Percentiles rank a stretch among this genome's conserved stretches.
Conservation (phyloP, 1,140 invertebrate genomes). For the Drosophila fuyamai region DNA sequence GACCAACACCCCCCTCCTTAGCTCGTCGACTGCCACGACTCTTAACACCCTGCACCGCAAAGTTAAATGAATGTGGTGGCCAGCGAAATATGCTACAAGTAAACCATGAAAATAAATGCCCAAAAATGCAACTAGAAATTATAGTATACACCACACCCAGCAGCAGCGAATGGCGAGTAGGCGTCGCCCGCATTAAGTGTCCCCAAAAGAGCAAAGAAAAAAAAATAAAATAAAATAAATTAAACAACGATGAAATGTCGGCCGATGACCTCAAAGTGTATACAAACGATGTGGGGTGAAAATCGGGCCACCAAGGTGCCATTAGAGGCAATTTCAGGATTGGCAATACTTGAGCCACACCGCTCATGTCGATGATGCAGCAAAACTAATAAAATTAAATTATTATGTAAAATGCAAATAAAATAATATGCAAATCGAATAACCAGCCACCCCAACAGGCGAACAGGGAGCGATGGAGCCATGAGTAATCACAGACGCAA, state of each 20-base stretch:
- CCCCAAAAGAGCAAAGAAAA: conserved; percentile 54
- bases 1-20: not conserved
- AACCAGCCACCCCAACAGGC: conserved; percentile 3
- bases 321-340: conserved; percentile 48
- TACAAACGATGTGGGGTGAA: conserved; percentile 2
- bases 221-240: conserved; percentile 1
- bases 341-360: conserved; percentile 38
- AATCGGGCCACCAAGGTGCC: conserved; percentile 27
- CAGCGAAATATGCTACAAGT: conserved; percentile 69
- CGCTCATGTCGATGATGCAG: conserved; percentile 55
- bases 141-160: conserved; percentile 13
- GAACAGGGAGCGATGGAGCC: conserved; percentile 17
- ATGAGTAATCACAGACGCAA: conserved; percentile 81
- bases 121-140: conserved; percentile 44
- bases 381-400: conserved; percentile 83
- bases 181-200: conserved; percentile 70
- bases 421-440: conserved; percentile 81
- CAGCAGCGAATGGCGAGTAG: conserved; percentile 14
- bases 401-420: conserved; percentile 81
- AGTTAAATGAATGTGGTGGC: conserved; percentile 61
- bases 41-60: conserved; percentile 38
- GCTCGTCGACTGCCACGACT: not conserved
- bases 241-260: conserved; percentile 26
- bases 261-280: conserved; percentile 18
- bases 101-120: conserved; percentile 72